A percentile compares a stretch with the other conserved stretches of the same genome.
These are phyloP conservation scores for Platysternon megacephalum DNA, from an alignment of 2,113 vertebrate species.

Conservation along the genomic window DNA sequence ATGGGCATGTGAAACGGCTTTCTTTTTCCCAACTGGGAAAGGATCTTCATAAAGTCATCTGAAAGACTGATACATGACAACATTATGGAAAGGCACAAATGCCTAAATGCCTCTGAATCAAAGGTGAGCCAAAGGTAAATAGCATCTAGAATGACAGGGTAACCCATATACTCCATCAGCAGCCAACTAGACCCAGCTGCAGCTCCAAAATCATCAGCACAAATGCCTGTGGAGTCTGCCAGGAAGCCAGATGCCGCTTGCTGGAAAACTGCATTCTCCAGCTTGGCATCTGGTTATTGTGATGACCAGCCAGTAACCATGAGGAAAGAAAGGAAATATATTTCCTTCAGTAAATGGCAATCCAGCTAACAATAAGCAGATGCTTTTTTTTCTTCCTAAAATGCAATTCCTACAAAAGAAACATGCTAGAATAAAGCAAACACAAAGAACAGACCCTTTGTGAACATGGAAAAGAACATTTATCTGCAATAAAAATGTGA, in stretches of 20 bases:
- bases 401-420: not conserved
- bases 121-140: constrained; percentile 72
- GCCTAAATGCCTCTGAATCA: constrained; percentile 52
- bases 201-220: constrained; percentile 40
- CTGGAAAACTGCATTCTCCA: constrained; percentile 53
- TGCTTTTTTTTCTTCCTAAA: not conserved
- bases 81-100: constrained; percentile 22
- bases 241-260: constrained; percentile 61
- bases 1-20: not conserved
- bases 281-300: constrained; percentile 42
- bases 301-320: constrained; percentile 54
- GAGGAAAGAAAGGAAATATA: constrained; percentile 28
- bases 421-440: not conserved
- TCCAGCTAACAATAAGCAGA: constrained; percentile 29
- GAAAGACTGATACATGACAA: constrained; percentile 33
- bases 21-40: not conserved
- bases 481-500: not conserved
- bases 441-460: not conserved
- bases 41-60: constrained; percentile 29
- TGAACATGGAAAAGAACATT: not conserved
- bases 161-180: constrained; percentile 15
- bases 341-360: constrained; percentile 29
- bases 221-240: not conserved
- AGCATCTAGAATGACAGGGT: constrained; percentile 49
- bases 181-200: constrained; percentile 55